Base-by-base conservation (phyloP, 1,140 invertebrate species). In the Lycorma delicatula region DNA sequence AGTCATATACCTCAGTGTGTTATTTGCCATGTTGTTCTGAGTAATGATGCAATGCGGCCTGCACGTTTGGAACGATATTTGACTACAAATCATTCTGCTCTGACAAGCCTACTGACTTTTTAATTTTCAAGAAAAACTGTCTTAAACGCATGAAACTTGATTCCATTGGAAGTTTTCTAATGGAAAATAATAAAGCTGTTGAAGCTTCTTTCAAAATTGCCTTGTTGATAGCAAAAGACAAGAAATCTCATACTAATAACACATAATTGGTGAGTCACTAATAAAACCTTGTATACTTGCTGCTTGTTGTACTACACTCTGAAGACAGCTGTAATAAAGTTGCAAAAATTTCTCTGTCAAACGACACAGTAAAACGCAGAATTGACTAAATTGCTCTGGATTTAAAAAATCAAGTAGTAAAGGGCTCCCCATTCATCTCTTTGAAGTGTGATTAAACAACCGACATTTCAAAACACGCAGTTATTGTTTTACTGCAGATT, bases 131-230 rank as follows among this genome's bases (percentile, higher is more conserved):
- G 16, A 54, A 31, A 28, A 54, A 56, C 16, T 38, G 26, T 23
- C 16, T 59, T 23, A 59, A 59, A 56, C 23, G 47, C 16, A 38
- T 57, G 36, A 38, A 38, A 38, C 36, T 38, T 38, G 36, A 38
- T 38, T 38, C 13, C 36, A 38, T 13, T 38, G 36, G 36, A 38
- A 38, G 36, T 38, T 38, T 38, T 38, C 36, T 4, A 38, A 38
- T 38, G 36, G 36, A 38, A 38, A 38, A 38, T 38, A 18, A 4
- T n/a, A 38, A 38, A n/a, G 36, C 12, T 31, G 22, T 52, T 26
- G 25, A 53, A 58, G 49, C 49, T 58, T 53, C 56, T 52, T 54
- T 44, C 16, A 36, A 60, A 26, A 38, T 60, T 26, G 23, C 53
- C 26, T 27, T 36, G 29, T 51, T 56, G 18, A 56, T 56, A 48